Conservation (phyloP, 2,113 vertebrate genomes). For the Corydoras maculifer region DNA sequence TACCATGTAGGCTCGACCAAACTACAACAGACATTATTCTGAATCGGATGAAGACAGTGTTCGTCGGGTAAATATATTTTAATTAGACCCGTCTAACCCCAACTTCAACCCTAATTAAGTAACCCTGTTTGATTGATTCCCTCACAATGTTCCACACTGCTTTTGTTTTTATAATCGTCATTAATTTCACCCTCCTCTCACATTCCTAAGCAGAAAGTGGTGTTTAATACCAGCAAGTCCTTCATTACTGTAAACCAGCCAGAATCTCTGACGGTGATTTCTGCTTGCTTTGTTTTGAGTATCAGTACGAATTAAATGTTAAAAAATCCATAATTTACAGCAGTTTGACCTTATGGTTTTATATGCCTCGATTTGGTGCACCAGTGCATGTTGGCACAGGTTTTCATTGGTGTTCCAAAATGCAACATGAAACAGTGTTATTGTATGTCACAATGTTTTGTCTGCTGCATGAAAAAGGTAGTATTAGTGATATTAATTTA, state of each 20-base stretch:
- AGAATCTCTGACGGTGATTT: slow-evolving; percentile 58
- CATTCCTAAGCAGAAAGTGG: slow-evolving; percentile 54
- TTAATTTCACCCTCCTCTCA: slow-evolving; percentile 42
- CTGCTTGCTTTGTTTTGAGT: slow-evolving; percentile 44
- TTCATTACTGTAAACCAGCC: slow-evolving; percentile 44
- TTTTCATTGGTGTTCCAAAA: too few species aligned
- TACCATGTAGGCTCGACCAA: slow-evolving; percentile 67
- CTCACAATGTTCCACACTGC: background rate
- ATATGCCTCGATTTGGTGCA: background rate
- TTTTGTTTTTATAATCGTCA: slow-evolving; percentile 29
- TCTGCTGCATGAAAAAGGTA: background rate
- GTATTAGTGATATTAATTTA: background rate
- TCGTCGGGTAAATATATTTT: slow-evolving; percentile 76
- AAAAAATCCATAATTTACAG: background rate
- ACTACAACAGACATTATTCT: slow-evolving; percentile 64
- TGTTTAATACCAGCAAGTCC: slow-evolving; percentile 54
- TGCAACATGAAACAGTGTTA: too few species aligned
- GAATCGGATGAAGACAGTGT: slow-evolving; percentile 94
- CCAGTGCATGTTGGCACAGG: background rate
- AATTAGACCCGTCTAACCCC: slow-evolving; percentile 14
- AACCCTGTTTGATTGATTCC: slow-evolving; percentile 8
- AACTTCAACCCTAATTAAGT: slow-evolving; percentile 25
- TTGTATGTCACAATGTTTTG: background rate
- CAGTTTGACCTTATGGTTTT: background rate
- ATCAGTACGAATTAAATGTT: background rate